phyloP scores from a whole-genome alignment of 2,888 invertebrate genomes.

The Autographa gamma region DNA sequence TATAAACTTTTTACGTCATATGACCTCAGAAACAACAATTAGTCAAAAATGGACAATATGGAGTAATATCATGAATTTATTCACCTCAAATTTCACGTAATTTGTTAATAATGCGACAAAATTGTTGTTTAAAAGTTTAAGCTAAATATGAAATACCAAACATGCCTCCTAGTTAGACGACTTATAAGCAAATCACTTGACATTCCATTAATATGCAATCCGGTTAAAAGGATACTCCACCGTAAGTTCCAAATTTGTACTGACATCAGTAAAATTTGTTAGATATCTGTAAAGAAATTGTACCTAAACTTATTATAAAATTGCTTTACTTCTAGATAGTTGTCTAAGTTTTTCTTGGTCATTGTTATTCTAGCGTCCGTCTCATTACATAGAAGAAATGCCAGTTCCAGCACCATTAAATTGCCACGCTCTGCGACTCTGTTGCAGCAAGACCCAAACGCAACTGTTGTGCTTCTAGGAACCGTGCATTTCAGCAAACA shows the following conservation, averaged over 20 bases:
- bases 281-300: background rate
- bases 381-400: slow-evolving; percentile 35
- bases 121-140: slow-evolving; percentile 61
- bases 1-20: slow-evolving; percentile 24
- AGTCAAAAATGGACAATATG: slow-evolving; percentile 53
- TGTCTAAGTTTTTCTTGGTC: background rate
- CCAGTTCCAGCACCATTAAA: slow-evolving; percentile 29
- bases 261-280: background rate
- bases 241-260: slow-evolving; percentile 43
- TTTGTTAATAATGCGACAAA: slow-evolving; percentile 61
- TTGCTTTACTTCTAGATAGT: too few species aligned
- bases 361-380: slow-evolving; percentile 33
- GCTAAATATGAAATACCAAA: slow-evolving; percentile 78
- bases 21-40: slow-evolving; percentile 28
- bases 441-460: slow-evolving; percentile 73
- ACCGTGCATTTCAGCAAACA: slow-evolving; percentile 86
- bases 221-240: slow-evolving; percentile 34
- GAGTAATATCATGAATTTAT: slow-evolving; percentile 30
- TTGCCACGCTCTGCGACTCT: slow-evolving; percentile 77
- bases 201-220: slow-evolving; percentile 51
- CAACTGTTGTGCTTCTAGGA: slow-evolving; percentile 81
- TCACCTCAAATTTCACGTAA: slow-evolving; percentile 46
- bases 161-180: slow-evolving; percentile 68
- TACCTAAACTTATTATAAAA: too few species aligned
- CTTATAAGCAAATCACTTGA: slow-evolving; percentile 60